Base-by-base conservation (phyloP, 1,140 invertebrate genomes). In the Lutraria rhynchaena region DNA sequence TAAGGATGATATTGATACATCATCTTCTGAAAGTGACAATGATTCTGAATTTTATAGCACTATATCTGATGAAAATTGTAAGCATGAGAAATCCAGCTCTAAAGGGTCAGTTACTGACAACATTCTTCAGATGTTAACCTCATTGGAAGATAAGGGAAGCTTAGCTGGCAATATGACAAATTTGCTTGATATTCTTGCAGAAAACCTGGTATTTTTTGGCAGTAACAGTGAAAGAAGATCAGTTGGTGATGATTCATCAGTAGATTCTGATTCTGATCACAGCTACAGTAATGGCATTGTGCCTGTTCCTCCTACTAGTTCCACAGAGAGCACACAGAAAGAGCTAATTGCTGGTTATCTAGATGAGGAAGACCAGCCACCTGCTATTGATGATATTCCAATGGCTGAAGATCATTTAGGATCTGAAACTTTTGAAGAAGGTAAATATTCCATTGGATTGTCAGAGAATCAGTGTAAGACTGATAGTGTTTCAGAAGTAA, bases 91-190 rank as follows among this genome's bases (percentile, higher is more conserved):
- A 27, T 22, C 19, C 22, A 3, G 24, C 1, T 37, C 49, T 7
- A 46, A 74, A 41, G 55, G 55, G 2, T 46, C 46, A 27, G 49
- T 80, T 69, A 41, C 76, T 69, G 55, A 70, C 27, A 80, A 51
- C 33, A 80, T 80, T n/a, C 7, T 80, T 4, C 76, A 80, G 53
- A 80, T 80, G 76, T 35, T 80, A 4, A 67, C 44, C 11, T 58
- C 63, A 7, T 67, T 80, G 24, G 76, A 80, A 55, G 65, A 51
- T 24, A 80, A 80, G 46, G 76, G 76, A 58, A 58, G 51, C 70
- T 53, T 80, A 60, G 61, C 76, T 24, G 76, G 67, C 17, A 80
- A 69, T 24, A 80, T 80, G 76, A 37, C 63, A 44, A 80, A 44
- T 33, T 80, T 80, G 24, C 53, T 80, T 31, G 37, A 60, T 27